A percentile compares a stretch with the other conserved stretches of the same genome.
Conservation (phyloP, 2,888 invertebrate genomes). For the Crepidodera aurea region DNA sequence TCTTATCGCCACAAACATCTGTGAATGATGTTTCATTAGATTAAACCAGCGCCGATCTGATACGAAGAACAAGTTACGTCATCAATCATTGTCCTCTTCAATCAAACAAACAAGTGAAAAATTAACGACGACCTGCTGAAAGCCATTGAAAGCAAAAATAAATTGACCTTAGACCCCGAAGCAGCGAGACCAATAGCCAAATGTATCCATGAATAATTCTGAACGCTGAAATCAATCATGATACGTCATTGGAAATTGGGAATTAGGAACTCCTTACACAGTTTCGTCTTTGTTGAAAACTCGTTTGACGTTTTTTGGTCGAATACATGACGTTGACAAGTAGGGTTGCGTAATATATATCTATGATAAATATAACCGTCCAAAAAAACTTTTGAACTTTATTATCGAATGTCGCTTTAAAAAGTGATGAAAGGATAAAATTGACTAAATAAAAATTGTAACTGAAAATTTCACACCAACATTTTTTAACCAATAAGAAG, state of each 20-base stretch:
- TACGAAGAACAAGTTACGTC: conserved; percentile 9
- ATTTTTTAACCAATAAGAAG: too few species aligned
- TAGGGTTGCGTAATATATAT: too few species aligned
- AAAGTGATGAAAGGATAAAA: too few species aligned
- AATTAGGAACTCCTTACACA: conserved; percentile 3
- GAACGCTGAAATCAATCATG: conserved; percentile 16
- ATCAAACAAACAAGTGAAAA: conserved; percentile 29
- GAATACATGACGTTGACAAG: neutral
- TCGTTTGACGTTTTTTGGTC: neutral
- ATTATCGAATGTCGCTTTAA: too few species aligned
- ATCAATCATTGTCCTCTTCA: conserved; percentile 28
- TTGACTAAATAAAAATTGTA: too few species aligned
- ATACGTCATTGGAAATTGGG: conserved; percentile 8
- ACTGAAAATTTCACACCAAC: too few species aligned
- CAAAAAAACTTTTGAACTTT: too few species aligned
- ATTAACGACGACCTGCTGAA: conserved; percentile 18
- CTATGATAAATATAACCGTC: too few species aligned
- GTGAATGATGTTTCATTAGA: conserved; percentile 6
- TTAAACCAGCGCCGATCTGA: neutral
- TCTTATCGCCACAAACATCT: conserved; percentile 1
- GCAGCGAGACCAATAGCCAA: conserved; percentile 4
- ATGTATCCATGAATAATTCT: conserved; percentile 22
- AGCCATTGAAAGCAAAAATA: conserved; percentile 24
- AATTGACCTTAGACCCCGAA: conserved; percentile 19
- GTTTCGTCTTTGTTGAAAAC: neutral